Percentiles rank a stretch among this genome's conserved stretches.
Evolutionary conservation across 2,113 vertebrate species (phyloP).

Genomic region (Rhombomys opimus): DNA sequence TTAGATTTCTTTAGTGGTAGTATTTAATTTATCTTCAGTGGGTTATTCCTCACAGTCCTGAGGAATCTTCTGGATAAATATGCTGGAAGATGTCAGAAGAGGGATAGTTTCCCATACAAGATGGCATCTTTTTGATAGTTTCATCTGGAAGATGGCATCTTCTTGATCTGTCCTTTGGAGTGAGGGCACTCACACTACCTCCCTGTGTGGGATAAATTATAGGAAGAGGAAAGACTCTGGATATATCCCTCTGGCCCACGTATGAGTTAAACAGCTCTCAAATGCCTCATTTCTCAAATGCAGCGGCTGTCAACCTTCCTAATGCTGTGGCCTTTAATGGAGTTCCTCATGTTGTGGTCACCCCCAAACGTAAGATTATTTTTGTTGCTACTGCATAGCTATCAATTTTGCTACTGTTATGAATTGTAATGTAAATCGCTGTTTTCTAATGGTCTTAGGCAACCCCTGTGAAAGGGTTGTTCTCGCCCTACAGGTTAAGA

Average conservation of each 20-base stretch:
- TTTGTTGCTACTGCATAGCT: background rate
- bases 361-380: background rate
- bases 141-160: background rate
- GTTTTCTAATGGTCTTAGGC: background rate
- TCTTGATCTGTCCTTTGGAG: background rate
- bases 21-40: background rate
- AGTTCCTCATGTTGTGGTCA: background rate
- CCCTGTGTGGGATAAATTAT: background rate
- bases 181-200: too few species aligned
- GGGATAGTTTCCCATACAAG: background rate
- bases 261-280: background rate
- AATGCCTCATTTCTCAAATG: background rate
- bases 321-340: background rate
- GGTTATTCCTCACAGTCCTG: background rate
- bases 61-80: background rate
- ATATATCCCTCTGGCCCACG: background rate
- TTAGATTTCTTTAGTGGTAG: background rate
- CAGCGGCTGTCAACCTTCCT: background rate
- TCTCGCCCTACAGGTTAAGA: background rate
- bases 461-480: background rate
- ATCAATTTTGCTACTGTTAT: background rate
- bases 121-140: background rate
- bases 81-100: background rate
- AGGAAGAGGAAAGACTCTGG: background rate
- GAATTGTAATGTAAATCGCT: background rate